phyloP scores from a whole-genome alignment of 2,797 vertebrate species.

The Pipistrellus kuhlii region DNA sequence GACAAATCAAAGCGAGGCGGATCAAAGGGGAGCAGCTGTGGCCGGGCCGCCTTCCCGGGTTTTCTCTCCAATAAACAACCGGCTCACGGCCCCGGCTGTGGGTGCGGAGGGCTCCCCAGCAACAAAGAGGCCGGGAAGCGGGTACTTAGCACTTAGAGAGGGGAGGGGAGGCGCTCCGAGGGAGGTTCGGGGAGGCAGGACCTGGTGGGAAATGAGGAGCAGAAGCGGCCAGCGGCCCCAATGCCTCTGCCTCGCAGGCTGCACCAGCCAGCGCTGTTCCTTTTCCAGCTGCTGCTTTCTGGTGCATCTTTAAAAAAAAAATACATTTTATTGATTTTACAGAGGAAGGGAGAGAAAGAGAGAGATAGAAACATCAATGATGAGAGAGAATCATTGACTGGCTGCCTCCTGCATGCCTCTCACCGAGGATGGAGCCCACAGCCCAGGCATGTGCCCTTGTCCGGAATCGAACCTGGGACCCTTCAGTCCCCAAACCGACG shows the following conservation, averaged over 20 bases:
- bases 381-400: too few species aligned
- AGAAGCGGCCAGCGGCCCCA: neutral
- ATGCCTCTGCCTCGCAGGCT: neutral
- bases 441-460: too few species aligned
- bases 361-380: too few species aligned
- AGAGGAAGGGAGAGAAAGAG: too few species aligned
- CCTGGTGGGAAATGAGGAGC: neutral
- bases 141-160: slow-evolving; percentile 77
- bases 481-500: too few species aligned
- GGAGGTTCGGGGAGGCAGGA: neutral
- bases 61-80: slow-evolving; percentile 75
- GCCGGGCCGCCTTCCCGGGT: slow-evolving; percentile 53
- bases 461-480: too few species aligned
- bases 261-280: fast-evolving
- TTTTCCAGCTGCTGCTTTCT: neutral
- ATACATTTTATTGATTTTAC: too few species aligned
- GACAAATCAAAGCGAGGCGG: slow-evolving; percentile 73
- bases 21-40: slow-evolving; percentile 84
- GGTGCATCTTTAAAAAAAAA: neutral
- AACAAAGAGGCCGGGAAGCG: slow-evolving; percentile 76
- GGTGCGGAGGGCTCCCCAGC: slow-evolving; percentile 58
- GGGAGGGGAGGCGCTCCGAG: slow-evolving; percentile 46
- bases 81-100: neutral
- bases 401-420: too few species aligned
- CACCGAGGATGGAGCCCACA: too few species aligned